Evolutionary conservation across 1,140 invertebrate species (phyloP).

Genomic region (Popillia japonica): DNA sequence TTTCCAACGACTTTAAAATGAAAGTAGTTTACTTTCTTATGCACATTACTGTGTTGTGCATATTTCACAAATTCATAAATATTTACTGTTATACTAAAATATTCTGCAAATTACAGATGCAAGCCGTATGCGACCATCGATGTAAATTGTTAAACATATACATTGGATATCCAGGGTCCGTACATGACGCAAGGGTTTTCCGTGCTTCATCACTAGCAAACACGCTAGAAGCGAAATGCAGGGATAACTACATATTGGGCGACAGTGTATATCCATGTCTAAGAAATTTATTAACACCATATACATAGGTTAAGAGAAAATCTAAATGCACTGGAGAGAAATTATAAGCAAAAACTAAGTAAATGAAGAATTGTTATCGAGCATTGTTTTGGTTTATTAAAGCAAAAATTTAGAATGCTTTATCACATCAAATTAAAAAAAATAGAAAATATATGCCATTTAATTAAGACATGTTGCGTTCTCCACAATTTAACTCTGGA

Average conservation of each 20-base stretch:
- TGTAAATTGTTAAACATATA: not conserved
- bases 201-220: not conserved
- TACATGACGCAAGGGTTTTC: not conserved
- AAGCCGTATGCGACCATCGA: not conserved
- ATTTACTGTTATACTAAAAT: not conserved
- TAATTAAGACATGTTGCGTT: slow-evolving; percentile 45
- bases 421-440: slow-evolving; percentile 43
- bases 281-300: slow-evolving; percentile 45
- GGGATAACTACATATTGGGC: slow-evolving; percentile 36
- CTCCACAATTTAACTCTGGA: slow-evolving; percentile 42
- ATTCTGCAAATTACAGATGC: not conserved
- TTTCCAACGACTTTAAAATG: too few species aligned
- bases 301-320: slow-evolving; percentile 49
- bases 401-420: slow-evolving; percentile 46
- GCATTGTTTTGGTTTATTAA: slow-evolving; percentile 45
- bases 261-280: slow-evolving; percentile 48
- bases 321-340: slow-evolving; percentile 42
- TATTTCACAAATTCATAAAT: not conserved
- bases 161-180: not conserved
- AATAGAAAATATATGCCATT: slow-evolving; percentile 38
- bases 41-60: not conserved
- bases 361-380: slow-evolving; percentile 44
- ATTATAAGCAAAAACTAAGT: slow-evolving; percentile 45
- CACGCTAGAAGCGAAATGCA: not conserved
- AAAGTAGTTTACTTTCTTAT: too few species aligned